These are phyloP conservation scores for Brachionus rubens DNA, from an alignment of 1,140 invertebrate species.

Conservation along the genomic window DNA sequence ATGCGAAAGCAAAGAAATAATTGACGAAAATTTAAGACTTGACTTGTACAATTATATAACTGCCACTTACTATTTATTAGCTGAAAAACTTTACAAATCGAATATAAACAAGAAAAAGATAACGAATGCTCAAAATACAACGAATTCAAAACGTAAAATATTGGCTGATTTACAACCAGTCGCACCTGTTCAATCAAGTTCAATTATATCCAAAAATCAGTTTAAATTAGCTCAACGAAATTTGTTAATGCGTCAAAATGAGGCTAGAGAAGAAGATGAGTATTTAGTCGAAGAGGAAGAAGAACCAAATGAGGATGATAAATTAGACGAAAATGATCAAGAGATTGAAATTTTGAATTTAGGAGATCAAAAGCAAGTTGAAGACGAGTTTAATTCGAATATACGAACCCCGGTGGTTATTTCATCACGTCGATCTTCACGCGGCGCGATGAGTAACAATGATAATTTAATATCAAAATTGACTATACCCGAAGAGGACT, in stretches of 20 bases:
- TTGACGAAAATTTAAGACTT: conserved; percentile 67
- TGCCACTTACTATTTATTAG: conserved; percentile 93
- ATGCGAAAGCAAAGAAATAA: conserved; percentile 84
- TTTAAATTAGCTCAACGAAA: conserved; percentile 5
- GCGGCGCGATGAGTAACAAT: neutral
- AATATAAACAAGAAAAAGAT: neutral
- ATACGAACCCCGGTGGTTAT: no score
- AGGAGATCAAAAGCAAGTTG: no score
- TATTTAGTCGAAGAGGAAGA: conserved; percentile 16
- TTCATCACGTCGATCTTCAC: neutral
- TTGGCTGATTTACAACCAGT: neutral
- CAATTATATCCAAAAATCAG: conserved; percentile 32
- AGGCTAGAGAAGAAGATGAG: conserved; percentile 27
- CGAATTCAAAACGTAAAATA: conserved; percentile 3
- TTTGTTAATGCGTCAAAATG: conserved; percentile 11
- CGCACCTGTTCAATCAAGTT: neutral
- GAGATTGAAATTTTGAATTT: neutral
- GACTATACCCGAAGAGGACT: conserved; percentile 24
- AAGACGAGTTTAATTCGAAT: no score
- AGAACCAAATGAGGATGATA: neutral
- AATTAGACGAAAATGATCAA: neutral
- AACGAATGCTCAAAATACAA: no score
- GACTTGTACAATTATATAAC: conserved; percentile 93
- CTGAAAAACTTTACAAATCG: conserved; percentile 65
- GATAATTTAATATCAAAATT: conserved; percentile 13